Evolutionary conservation across 2,888 invertebrate species (phyloP), one percentile per base, ranked within the genome.

Genomic region (Lepas anatifera): DNA sequence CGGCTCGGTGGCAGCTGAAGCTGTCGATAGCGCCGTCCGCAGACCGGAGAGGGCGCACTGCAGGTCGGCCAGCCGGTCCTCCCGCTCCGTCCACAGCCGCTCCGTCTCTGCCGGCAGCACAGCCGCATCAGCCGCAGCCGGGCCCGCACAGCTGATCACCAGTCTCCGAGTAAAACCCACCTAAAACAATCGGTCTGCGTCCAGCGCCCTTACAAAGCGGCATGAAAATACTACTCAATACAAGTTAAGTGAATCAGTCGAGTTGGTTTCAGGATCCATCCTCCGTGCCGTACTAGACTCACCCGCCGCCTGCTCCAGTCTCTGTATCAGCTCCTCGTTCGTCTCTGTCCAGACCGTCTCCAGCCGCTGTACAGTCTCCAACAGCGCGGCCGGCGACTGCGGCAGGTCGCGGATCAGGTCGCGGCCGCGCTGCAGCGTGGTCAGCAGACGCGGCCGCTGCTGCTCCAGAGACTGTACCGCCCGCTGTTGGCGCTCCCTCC

Each of bases 341-440:
- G 16, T 35, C 58, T 58, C 8, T 10, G 58, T 22, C 58, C 58
- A 58, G 58, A 10, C 35, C 7, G 1, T 18, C 32, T 95, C 95
- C n/a, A 97, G 83, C 69, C 87, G 88, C 74, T 87, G 86, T 0
- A 95, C 90, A 78, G 94, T 90, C 73, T 88, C 85, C 74, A 88
- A 87, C 0, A 97, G 87, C 78, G 96, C 96, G 0, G 86, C 84
- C 18, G 58, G 58, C 0, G 95, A 95, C 0, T 94, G 91, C 77
- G 93, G 89, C 0, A 87, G 85, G 76, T 95, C 93, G 79, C 89
- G 90, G 73, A 89, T 86, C 1, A 97, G 85, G 76, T 93, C 92
- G 77, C 91, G 91, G 32, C 96, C 96, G 74, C 89, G 86, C 78
- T 95, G 95, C 7, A 97, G 80, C 86, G 95, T 90, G 1, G 92